Conservation (phyloP, 1,140 invertebrate genomes). For the Saccostrea cuccullata region DNA sequence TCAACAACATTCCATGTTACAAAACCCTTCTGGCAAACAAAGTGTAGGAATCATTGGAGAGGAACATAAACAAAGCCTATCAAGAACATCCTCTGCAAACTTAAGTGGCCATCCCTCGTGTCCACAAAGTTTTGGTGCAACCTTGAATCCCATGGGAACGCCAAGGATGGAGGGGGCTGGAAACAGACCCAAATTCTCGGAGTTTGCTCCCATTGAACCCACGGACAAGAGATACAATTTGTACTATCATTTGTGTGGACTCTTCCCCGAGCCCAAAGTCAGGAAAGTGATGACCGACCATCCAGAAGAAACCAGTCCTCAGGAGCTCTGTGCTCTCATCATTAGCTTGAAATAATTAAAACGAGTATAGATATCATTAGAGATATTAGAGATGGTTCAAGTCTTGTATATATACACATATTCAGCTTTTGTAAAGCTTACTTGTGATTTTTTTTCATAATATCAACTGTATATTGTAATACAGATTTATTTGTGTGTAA, state of each 20-base stretch:
- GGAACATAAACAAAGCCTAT: constrained; percentile 35
- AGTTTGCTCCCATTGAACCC: constrained; percentile 65
- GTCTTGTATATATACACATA: not conserved
- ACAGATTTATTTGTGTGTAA: not conserved
- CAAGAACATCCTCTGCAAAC: constrained; percentile 27
- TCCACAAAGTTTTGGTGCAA: not conserved
- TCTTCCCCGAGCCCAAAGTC: constrained; percentile 94
- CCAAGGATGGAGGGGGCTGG: not conserved
- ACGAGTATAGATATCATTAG: not conserved
- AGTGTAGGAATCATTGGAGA: constrained; percentile 32
- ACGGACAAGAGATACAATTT: constrained; percentile 86
- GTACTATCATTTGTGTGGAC: constrained; percentile 90
- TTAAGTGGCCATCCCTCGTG: not conserved
- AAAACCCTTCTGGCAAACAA: not conserved
- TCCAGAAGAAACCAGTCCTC: constrained; percentile 91
- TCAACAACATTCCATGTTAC: constrained; percentile 35
- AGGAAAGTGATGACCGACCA: constrained; percentile 89
- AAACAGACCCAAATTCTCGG: constrained; percentile 37
- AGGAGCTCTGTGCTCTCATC: constrained; percentile 92
- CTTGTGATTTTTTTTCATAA: not conserved
- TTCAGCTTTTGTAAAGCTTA: not conserved
- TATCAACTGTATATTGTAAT: not conserved
- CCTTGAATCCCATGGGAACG: not conserved
- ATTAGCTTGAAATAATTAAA: constrained; percentile 74
- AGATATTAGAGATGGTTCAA: not conserved